Evolutionary conservation across 1,140 invertebrate genomes (phyloP).

Genomic region (Zaprionus africanus): DNA sequence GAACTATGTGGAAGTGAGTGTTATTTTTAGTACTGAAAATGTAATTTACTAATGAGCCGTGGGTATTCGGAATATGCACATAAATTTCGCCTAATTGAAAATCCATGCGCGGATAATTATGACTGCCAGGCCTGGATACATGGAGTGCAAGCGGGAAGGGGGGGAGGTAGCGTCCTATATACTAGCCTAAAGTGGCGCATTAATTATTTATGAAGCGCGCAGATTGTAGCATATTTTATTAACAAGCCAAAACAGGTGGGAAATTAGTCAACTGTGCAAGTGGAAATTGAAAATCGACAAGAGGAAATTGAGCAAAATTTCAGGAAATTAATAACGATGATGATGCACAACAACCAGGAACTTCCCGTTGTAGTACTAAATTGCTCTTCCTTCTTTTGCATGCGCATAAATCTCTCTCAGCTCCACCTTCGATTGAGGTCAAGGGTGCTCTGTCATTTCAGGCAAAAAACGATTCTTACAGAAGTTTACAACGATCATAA

Average conservation of each 20-base stretch:
- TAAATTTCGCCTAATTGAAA: constrained; percentile 78
- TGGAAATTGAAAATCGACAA: neutral
- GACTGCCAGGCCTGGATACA: constrained; percentile 44
- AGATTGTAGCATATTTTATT: constrained; percentile 9
- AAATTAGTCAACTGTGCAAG: constrained; percentile 6
- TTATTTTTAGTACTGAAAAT: constrained; percentile 72
- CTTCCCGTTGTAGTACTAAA: neutral
- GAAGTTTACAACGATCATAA: constrained; percentile 1
- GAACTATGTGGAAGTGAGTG: constrained; percentile 21
- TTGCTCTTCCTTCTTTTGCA: neutral
- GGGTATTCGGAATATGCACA: constrained; percentile 69
- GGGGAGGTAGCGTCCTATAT: neutral
- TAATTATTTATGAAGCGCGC: constrained; percentile 1
- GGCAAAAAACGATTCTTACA: neutral
- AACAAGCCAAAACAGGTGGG: constrained; percentile 11
- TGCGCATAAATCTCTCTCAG: neutral
- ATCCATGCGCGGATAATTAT: constrained; percentile 76
- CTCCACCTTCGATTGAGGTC: constrained; percentile 1
- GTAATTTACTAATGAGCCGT: constrained; percentile 77
- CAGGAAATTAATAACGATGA: neutral
- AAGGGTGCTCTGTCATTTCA: neutral
- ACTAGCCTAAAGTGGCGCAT: neutral
- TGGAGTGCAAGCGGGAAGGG: neutral
- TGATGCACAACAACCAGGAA: too few species aligned
- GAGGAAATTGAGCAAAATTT: neutral